Conservation (phyloP, 1,140 invertebrate genomes). For the Drosophila arizonae region DNA sequence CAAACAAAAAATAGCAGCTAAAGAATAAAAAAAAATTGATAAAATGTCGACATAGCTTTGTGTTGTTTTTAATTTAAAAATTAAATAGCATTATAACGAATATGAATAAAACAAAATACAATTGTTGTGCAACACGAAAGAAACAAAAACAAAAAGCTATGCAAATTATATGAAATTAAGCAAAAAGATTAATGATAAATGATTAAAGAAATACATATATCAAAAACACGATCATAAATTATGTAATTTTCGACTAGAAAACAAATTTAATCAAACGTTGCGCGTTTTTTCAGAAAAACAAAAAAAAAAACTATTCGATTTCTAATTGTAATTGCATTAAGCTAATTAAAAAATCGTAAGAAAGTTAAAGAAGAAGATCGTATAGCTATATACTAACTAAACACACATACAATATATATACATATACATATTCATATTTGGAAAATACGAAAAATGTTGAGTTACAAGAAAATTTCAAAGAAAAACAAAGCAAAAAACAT, state of each 20-base stretch:
- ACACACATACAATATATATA: constrained; percentile 46
- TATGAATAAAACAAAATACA: constrained; percentile 35
- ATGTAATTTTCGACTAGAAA: constrained; percentile 77
- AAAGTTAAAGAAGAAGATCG: neutral
- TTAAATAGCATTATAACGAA: constrained; percentile 57
- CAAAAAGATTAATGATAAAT: constrained; percentile 13
- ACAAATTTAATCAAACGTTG: constrained; percentile 66
- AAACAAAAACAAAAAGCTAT: constrained; percentile 32
- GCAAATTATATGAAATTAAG: constrained; percentile 56
- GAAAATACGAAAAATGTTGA: constrained; percentile 37
- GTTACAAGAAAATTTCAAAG: constrained; percentile 27
- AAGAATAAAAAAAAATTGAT: constrained; percentile 11
- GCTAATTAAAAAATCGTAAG: constrained; percentile 43
- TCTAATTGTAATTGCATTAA: constrained; percentile 72
- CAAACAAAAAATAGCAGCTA: constrained; percentile 21
- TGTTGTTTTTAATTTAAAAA: constrained; percentile 70
- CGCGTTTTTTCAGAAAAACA: constrained; percentile 55
- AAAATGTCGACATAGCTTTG: constrained; percentile 62
- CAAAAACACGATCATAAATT: constrained; percentile 50
- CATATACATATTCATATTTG: constrained; percentile 45
- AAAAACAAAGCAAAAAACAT: neutral
- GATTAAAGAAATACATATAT: constrained; percentile 17
- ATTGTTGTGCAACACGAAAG: constrained; percentile 52
- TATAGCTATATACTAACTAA: constrained; percentile 70
- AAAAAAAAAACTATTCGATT: constrained; percentile 65